Percentiles rank a stretch among this genome's conserved stretches.
These are phyloP conservation scores for Margaritifera margaritifera DNA, from an alignment of 2,888 invertebrate species.

Conservation along the genomic window DNA sequence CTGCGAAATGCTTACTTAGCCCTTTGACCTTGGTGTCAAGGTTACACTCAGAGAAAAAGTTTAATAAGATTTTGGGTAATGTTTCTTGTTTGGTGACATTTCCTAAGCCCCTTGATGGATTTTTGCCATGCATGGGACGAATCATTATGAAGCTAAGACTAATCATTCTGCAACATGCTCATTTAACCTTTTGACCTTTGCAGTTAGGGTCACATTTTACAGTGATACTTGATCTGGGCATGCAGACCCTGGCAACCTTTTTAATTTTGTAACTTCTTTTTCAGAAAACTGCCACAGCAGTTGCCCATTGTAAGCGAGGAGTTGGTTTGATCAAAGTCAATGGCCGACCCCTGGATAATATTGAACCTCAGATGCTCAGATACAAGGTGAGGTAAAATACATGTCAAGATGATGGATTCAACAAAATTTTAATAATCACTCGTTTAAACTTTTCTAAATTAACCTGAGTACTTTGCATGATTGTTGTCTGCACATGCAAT, in stretches of 20 bases:
- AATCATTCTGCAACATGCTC: neutral
- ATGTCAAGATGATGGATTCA: neutral
- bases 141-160: neutral
- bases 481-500: slow-evolving; percentile 2
- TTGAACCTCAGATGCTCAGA: slow-evolving; percentile 94
- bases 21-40: no score
- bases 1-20: no score
- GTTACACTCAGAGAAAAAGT: no score
- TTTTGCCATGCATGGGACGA: no score
- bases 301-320: slow-evolving; percentile 98
- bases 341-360: slow-evolving; percentile 95
- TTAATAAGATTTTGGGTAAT: no score
- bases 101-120: no score
- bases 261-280: slow-evolving; percentile 15
- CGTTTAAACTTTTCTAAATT: no score
- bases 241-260: neutral
- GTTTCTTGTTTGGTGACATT: no score
- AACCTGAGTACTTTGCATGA: no score
- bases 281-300: slow-evolving; percentile 99
- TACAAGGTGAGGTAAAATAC: slow-evolving; percentile 58
- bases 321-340: slow-evolving; percentile 95
- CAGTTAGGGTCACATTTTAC: no score
- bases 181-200: neutral
- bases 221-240: no score
- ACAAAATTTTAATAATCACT: neutral